Base-by-base conservation (phyloP, 2,113 vertebrate genomes). In the Lamprologus ornatipinnis region DNA sequence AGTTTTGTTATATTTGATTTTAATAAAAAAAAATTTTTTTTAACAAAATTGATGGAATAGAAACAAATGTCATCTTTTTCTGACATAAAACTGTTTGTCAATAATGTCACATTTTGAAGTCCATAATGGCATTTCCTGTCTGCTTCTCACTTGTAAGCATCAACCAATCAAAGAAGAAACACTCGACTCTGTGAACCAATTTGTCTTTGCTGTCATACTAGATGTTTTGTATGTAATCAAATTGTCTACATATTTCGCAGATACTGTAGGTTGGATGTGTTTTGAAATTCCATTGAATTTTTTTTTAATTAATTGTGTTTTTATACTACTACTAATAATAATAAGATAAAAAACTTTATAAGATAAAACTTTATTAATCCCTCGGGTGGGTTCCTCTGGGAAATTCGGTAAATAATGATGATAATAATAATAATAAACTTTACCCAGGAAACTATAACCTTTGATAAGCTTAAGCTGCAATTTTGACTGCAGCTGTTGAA, bases 1-100 rank as follows among this genome's bases (percentile, higher is more conserved):
- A 35, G 58, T 35, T 63, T 35, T 63, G 17, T 0, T 7, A 63
- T 35, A 3, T 63, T 63, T 63, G 9, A 63, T 63, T 63, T 35
- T 19, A 63, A 19, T 1, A 26, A 60, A 1, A 2, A 60, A 1
- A 2, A 0, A 1, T 0, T 0, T 28, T 7, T 55, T 14, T 58
- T 17, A 9, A 58, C 1, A 31, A 33, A 63, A 63, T 63, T 35
- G 58, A n/a, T 63, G 58, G 9, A 63, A 35, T n/a, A 63, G 31
- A 33, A 63, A 35, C 58, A 35, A 63, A 35, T 19, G 6, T 0
- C 15, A 63, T 63, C 4, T 60, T 35, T 33, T 63, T 63, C 31
- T 63, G 58, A 63, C 31, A 35, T 63, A 63, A 63, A 63, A n/a
- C 31, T 35, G 28, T 60, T 60, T 60, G 28, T 63, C 58, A 63